Base-by-base conservation (phyloP, 2,888 invertebrate genomes). In the Podabrus alpinus region DNA sequence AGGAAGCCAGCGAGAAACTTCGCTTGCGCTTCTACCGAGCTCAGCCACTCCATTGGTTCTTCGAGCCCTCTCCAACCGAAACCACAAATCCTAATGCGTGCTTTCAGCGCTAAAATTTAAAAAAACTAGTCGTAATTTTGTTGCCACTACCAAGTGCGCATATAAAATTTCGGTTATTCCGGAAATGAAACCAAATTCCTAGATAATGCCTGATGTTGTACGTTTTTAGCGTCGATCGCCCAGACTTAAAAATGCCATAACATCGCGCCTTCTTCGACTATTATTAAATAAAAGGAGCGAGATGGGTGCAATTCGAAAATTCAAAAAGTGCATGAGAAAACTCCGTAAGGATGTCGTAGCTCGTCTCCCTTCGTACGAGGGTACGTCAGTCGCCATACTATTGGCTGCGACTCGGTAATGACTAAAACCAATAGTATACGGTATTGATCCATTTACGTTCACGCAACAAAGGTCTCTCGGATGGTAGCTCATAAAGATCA, bases 1-100 rank as follows among this genome's bases (percentile, higher is more conserved):
- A 86, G 83, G 85, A 86, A 86, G 86, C 87, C 86, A 88, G 86
- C 86, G 88, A 87, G 71, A 82, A 86, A 77, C 70, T 77, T 69
- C 66, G 73, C 77, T 69, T 84, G 83, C 73, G 75, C 71, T 75
- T 74, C 71, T 75, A 73, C 73, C 66, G 68, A 74, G 71, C 64
- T 62, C 72, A 19, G 16, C 64, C 59, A 66, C 71, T 62, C 74
- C 69, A 77, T 73, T 76, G 76, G 76, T 72, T 69, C 76, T 74
- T 77, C 77, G 77, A 79, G 74, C 74, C 80, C 78, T 81, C 81
- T 82, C 83, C 82, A 82, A 85, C 83, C 84, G n/a, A 67, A 59
- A 10, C 68, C 15, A 68, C 75, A 25, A 73, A 75, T 75, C 19
- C 66, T 59, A 45, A 62, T 67, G 68, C 70, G 62, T 60, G 15